Conservation (phyloP, 2,113 vertebrate genomes). For the Acinonyx jubatus region DNA sequence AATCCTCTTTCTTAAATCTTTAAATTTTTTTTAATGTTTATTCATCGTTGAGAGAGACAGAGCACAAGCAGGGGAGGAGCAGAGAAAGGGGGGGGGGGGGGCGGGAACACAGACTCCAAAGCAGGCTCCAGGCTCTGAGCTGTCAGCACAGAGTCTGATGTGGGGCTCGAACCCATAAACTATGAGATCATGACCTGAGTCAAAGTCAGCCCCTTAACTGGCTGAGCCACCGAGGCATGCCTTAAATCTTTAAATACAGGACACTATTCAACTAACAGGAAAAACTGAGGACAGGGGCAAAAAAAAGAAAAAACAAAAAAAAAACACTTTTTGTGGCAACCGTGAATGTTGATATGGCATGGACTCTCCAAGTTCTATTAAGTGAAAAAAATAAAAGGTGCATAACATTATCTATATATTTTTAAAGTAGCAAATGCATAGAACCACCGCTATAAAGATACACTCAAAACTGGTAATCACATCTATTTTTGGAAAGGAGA, state of each 20-base stretch:
- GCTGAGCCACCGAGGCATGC: too few relatives aligned
- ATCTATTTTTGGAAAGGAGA: background rate
- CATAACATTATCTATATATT: background rate
- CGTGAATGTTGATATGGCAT: background rate
- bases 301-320: too few relatives aligned
- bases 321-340: background rate
- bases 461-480: background rate
- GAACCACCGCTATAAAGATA: background rate
- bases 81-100: too few relatives aligned
- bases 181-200: too few relatives aligned
- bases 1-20: background rate
- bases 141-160: too few relatives aligned
- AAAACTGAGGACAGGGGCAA: background rate
- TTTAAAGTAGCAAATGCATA: background rate
- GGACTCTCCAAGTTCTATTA: background rate
- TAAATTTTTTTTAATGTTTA: background rate
- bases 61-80: too few relatives aligned
- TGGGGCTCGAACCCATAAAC: too few relatives aligned
- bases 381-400: background rate
- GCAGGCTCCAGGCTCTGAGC: too few relatives aligned
- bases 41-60: too few relatives aligned
- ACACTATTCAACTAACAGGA: background rate
- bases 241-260: conserved; percentile 1
- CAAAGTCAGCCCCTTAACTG: too few relatives aligned
- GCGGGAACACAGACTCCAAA: too few relatives aligned